Evolutionary conservation across 1,140 invertebrate genomes (phyloP).

Genomic region (Rhopalosiphum maidis): DNA sequence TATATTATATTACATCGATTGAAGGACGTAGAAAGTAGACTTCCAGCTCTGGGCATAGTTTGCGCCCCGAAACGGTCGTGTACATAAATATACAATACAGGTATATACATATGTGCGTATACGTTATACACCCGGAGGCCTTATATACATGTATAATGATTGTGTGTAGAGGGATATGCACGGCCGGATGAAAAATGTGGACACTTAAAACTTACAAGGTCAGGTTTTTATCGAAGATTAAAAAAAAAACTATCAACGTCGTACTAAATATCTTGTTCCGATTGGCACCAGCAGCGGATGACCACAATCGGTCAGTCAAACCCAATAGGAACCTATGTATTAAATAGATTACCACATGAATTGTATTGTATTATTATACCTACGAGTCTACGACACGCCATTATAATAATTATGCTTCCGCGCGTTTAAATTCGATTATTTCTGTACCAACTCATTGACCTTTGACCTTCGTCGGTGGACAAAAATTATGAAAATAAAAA

Average conservation of each 20-base stretch:
- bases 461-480: neutral
- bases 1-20: neutral
- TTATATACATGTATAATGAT: neutral
- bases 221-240: neutral
- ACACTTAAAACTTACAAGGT: neutral
- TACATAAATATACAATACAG: neutral
- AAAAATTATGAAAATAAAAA: neutral
- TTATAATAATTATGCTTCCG: neutral
- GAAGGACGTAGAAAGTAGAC: slow-evolving; percentile 37
- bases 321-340: neutral
- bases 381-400: neutral
- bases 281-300: neutral
- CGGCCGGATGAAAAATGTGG: neutral
- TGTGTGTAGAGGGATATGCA: neutral
- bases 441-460: neutral
- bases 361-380: neutral
- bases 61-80: slow-evolving; percentile 25
- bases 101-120: too few species aligned
- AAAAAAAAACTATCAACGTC: neutral
- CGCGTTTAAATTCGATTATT: neutral
- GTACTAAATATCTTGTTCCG: neutral
- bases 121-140: neutral
- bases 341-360: neutral
- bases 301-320: neutral
- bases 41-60: neutral